These are phyloP conservation scores for Aphidoletes aphidimyza DNA, from an alignment of 2,888 invertebrate genomes.

Conservation along the genomic window DNA sequence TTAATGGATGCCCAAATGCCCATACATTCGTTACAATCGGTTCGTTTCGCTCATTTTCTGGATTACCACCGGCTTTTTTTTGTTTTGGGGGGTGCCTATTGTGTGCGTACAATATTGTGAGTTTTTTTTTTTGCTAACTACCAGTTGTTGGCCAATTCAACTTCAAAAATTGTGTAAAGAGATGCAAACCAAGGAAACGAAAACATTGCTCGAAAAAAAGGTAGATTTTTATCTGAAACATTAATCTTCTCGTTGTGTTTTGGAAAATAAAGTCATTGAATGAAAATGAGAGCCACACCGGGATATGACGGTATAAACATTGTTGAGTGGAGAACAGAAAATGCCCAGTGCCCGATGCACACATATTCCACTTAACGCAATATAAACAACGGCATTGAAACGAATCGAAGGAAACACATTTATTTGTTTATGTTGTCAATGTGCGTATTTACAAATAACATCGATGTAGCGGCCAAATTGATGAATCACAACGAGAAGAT, in stretches of 20 bases:
- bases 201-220: neutral
- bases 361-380: constrained; percentile 4
- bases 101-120: no score
- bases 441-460: neutral
- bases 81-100: no score
- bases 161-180: neutral
- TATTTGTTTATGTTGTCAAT: neutral
- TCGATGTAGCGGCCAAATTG: no score
- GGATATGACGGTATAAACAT: no score
- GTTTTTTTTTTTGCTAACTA: no score
- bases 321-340: neutral
- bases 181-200: neutral
- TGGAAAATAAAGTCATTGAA: constrained; percentile 4
- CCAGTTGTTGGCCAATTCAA: no score
- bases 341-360: neutral
- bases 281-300: neutral
- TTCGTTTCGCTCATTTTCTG: constrained; percentile 7
- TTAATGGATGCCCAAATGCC: neutral
- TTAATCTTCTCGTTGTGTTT: constrained; percentile 8
- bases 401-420: neutral
- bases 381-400: neutral
- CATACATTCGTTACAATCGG: constrained; percentile 3
- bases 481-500: no score
- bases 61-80: constrained; percentile 25
- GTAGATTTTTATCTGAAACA: constrained; percentile 18